Evolutionary conservation across 2,888 invertebrate species (phyloP).

Genomic region (Drosophila planitibia): DNA sequence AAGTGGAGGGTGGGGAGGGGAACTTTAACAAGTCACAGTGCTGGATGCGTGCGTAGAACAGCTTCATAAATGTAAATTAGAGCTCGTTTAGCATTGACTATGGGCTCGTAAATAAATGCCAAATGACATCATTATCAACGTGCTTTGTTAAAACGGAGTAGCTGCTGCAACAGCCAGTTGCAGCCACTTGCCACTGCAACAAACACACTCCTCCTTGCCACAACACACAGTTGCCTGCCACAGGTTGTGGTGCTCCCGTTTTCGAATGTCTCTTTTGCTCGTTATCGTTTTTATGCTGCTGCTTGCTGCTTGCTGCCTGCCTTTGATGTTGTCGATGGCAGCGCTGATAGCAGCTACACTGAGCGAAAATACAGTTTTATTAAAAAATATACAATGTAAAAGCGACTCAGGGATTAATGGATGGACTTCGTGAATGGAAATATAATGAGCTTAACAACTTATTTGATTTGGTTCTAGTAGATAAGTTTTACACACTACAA

Average conservation of each 20-base stretch:
- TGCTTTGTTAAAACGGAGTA: constrained; percentile 59
- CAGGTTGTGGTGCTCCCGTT: constrained; percentile 36
- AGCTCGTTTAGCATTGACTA: constrained; percentile 83
- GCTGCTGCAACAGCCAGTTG: constrained; percentile 18
- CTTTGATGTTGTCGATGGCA: constrained; percentile 75
- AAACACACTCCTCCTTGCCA: constrained; percentile 18
- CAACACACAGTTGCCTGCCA: constrained; percentile 17
- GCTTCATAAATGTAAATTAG: constrained; percentile 85
- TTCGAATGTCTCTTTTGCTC: constrained; percentile 61
- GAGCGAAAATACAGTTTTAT: not conserved
- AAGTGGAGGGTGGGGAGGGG: constrained; percentile 1
- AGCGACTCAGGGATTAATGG: accelerated
- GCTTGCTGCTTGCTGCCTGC: constrained; percentile 41
- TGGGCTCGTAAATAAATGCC: constrained; percentile 85
- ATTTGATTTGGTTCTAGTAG: too few relatives aligned
- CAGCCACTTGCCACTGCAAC: constrained; percentile 4
- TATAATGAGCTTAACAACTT: too few relatives aligned
- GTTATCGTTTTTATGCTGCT: constrained; percentile 69
- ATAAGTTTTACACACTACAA: not conserved
- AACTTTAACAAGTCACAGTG: constrained; percentile 45
- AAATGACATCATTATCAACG: constrained; percentile 83
- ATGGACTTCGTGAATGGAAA: too few relatives aligned
- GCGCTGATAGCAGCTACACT: constrained; percentile 60
- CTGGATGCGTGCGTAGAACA: constrained; percentile 80
- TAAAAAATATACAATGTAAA: not conserved